These are phyloP conservation scores for Solenopsis fugax DNA, from an alignment of 1,140 invertebrate genomes.

Conservation along the genomic window DNA sequence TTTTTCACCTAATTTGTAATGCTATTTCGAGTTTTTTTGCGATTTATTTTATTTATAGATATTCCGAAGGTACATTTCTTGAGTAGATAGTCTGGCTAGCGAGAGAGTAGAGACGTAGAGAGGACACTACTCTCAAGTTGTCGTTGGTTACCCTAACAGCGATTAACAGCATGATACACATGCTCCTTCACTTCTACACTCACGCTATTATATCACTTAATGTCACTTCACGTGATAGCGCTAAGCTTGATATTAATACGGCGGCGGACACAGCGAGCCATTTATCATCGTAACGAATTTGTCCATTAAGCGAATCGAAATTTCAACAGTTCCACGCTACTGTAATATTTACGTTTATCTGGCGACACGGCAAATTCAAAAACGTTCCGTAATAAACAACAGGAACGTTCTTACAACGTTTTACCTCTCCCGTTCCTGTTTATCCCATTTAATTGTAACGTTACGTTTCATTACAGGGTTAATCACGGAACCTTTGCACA, in stretches of 20 bases:
- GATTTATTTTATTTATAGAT: background rate
- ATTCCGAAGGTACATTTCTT: background rate
- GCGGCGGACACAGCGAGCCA: conserved; percentile 28
- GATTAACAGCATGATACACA: conserved; percentile 54
- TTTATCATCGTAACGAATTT: conserved; percentile 57
- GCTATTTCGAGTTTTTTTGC: background rate
- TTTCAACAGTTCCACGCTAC: background rate
- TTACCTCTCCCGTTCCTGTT: background rate
- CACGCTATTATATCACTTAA: conserved; percentile 49
- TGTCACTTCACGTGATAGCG: conserved; percentile 46
- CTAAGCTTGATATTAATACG: conserved; percentile 49
- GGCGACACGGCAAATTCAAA: background rate
- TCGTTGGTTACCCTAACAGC: conserved; percentile 46
- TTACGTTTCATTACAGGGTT: background rate
- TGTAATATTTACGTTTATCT: conserved; percentile 16
- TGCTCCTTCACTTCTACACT: conserved; percentile 49
- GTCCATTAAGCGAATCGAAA: conserved; percentile 43
- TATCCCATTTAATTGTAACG: background rate
- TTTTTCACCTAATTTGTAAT: background rate
- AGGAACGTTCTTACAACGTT: background rate
- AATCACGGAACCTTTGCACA: background rate
- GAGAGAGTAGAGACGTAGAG: no score
- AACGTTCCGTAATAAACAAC: background rate
- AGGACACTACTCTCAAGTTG: conserved; percentile 32
- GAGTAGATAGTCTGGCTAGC: background rate